phyloP scores from a whole-genome alignment of 1,140 invertebrate species.

The Arctopsyche grandis region DNA sequence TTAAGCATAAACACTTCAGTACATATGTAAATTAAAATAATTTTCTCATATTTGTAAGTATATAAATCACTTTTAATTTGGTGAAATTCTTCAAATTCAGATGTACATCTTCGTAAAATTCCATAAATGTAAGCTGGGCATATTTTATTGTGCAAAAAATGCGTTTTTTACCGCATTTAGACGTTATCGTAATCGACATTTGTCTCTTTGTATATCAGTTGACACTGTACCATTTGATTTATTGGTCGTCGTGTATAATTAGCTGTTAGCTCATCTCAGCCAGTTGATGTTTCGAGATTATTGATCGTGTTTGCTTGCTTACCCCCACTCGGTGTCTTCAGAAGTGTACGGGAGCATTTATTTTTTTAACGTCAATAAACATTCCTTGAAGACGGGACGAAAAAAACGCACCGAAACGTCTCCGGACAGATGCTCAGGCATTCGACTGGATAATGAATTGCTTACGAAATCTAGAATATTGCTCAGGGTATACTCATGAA shows the following conservation, averaged over 20 bases:
- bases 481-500: conserved; percentile 20
- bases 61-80: conserved; percentile 17
- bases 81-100: not conserved
- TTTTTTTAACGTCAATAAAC: conserved; percentile 50
- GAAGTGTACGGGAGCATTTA: conserved; percentile 25
- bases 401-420: conserved; percentile 6
- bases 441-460: conserved; percentile 34
- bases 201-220: no score
- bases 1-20: no score
- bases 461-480: conserved; percentile 31
- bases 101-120: not conserved
- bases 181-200: no score
- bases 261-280: not conserved
- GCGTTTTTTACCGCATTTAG: no score
- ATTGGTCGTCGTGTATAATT: not conserved
- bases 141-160: no score
- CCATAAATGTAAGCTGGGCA: no score
- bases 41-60: no score
- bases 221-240: not conserved
- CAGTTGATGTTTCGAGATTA: conserved; percentile 20
- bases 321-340: not conserved
- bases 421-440: conserved; percentile 33
- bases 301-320: conserved; percentile 28
- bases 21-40: no score
- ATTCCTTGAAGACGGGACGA: conserved; percentile 38